Evolutionary conservation across 2,113 vertebrate genomes (phyloP), one percentile per base, ranked within the genome.

Genomic region (Crotalus helleri): DNA sequence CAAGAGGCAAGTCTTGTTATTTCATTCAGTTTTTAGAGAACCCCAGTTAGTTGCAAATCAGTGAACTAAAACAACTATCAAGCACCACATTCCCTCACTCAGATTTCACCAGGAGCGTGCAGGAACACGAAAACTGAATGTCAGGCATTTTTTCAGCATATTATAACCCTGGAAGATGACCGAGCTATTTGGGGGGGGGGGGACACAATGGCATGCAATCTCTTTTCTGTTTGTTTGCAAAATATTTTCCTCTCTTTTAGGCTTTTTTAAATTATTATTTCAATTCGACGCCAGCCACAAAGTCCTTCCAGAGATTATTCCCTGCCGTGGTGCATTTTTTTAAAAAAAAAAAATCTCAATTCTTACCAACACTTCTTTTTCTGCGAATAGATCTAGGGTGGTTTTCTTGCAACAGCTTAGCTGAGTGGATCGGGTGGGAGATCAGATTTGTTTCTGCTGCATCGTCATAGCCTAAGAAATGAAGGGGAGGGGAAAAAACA

Each of bases 331-430:
- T 81, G n/a, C 69, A 81, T 81, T 81, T 19, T 81, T 81, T 19
- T 39, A 5, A 46, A 46, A 46, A 46, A 39, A 21, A 3, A 81
- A 81, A 19, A 57, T 57, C 15, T 19, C 55, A 44, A 9, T 93
- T 89, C 99, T 99, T 97, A 99, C 99, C 99, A 5, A 99, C 97
- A 94, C 99, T 99, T 96, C 99, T 98, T 96, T 98, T 99, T 95
- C 99, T 98, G 95, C 98, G 98, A 96, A 99, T 97, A 87, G 98
- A 97, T 96, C 98, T 98, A 5, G 98, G 98, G 95, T 96, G 98
- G 97, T 98, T 99, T 96, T 99, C 98, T 64, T 98, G 98, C 11
- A 95, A 97, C 97, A 98, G 98, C 96, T 97, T 98, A 61, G 97
- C 94, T 87, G 96, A 93, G 23, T 97, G 98, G 95, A 98, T 96